Conservation (phyloP, 2,797 vertebrate genomes). For the Myotis vivesi region DNA sequence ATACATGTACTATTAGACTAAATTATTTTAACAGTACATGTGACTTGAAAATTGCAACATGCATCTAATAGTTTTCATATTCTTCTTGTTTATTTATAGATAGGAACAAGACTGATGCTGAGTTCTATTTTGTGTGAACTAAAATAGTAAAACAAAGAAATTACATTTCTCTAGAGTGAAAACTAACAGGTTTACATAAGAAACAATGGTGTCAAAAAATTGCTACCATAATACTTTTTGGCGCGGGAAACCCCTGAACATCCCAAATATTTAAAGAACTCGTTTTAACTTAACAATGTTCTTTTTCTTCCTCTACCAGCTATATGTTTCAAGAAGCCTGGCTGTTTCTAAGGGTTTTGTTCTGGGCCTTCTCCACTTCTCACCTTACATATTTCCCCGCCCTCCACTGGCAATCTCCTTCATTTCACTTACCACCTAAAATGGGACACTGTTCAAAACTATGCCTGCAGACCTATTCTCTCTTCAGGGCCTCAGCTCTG, state of each 20-base stretch:
- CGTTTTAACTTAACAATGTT: neutral
- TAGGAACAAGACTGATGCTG: neutral
- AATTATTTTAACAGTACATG: neutral
- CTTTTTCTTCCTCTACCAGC: neutral
- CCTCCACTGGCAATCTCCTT: neutral
- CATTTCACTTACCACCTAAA: neutral
- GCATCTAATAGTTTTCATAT: neutral
- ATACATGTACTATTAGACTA: slow-evolving; percentile 2
- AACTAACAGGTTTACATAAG: neutral
- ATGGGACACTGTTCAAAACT: neutral
- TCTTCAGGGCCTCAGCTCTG: neutral
- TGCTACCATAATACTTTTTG: neutral
- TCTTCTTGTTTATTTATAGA: neutral
- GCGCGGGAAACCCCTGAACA: neutral
- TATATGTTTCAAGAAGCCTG: neutral
- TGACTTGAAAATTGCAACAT: slow-evolving; percentile 6
- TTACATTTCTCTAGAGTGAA: neutral
- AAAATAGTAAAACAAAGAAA: neutral
- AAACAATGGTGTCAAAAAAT: neutral
- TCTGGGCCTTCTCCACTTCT: neutral
- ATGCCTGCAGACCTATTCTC: neutral
- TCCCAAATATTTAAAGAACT: neutral
- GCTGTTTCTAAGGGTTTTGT: neutral
- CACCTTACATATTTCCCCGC: neutral
- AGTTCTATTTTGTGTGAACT: neutral